A percentile compares a stretch with the other conserved stretches of the same genome.
Conservation (phyloP, 2,113 vertebrate genomes). For the Macrotus californicus region DNA sequence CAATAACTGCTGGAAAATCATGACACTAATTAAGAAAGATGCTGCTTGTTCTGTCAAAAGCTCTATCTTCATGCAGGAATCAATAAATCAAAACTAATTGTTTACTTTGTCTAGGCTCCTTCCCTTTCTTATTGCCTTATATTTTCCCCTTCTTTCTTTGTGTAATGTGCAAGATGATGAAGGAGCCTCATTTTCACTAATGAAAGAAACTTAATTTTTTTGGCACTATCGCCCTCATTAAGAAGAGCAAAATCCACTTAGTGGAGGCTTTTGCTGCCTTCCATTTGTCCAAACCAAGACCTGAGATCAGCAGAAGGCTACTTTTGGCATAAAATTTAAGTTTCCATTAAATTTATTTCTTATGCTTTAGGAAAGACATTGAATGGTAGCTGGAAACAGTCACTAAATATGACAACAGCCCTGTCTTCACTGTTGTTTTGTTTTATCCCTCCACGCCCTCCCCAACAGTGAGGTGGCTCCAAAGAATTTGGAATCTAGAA, state of each 20-base stretch:
- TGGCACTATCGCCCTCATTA: conserved; percentile 43
- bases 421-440: not conserved
- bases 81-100: conserved; percentile 70
- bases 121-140: conserved; percentile 24
- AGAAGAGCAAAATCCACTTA: conserved; percentile 51
- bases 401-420: not conserved
- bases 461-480: not conserved
- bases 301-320: not conserved
- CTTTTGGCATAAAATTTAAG: not conserved
- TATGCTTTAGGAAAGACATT: conserved; percentile 2
- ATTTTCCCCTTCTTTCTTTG: conserved; percentile 26
- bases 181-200: conserved; percentile 51
- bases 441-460: not conserved
- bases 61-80: conserved; percentile 69
- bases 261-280: conserved; percentile 6
- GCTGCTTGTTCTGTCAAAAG: conserved; percentile 43
- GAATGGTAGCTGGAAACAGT: not conserved
- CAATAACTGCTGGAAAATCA: conserved; percentile 58
- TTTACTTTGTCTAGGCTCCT: conserved; percentile 59
- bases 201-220: conserved; percentile 69
- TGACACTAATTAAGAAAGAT: conserved; percentile 71
- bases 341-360: not conserved
- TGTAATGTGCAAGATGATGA: conserved; percentile 55
- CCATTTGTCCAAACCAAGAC: conserved; percentile 25
- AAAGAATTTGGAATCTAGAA: not conserved